Base-by-base conservation (phyloP, 2,113 vertebrate genomes). In the Pleuronectes platessa region DNA sequence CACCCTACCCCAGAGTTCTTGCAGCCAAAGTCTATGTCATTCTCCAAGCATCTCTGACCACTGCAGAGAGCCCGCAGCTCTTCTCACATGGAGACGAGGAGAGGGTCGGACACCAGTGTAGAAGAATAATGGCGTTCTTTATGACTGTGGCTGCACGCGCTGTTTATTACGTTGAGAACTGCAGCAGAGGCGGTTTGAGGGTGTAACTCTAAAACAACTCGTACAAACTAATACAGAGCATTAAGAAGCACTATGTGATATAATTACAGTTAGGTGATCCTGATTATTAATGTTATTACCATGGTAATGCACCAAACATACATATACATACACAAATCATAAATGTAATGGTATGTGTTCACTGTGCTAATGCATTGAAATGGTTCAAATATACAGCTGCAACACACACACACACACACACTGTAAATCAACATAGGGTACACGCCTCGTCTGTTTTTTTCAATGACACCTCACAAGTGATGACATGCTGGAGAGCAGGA, bases 11-110 rank as follows among this genome's bases (percentile, higher is more conserved):
- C 69, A 60, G 56, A 55, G 15, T 37, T 2, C 53, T 62, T 53
- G 61, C 74, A 82, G 91, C 89, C 89, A 92, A 88, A 64, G 24
- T 66, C 51, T 74, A 81, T 87, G 86, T 93, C 92, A 92, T 79
- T 86, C 88, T 61, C 40, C 62, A 92, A 86, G 81, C 86, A 92
- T 92, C 66, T 85, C 59, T 62, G 81, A 86, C 86, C 84, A 67
- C 80, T 78, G 78, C 86, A 70, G 69, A 88, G 76, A 68, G 71
- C 74, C 78, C 1, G 4, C 37, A 70, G 72, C 72, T 76, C 78
- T 61, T 58, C 51, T 79, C 82, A 61, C 76, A 65, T 63, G 61
- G 61, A 71, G 68, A 66, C 70, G 76, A 72, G 56, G 68, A 78
- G 53, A 27, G 61, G 74, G 78, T 79, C 71, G 61, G 61, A 23